Percentiles rank a stretch among this genome's conserved stretches.
phyloP scores from a whole-genome alignment of 2,888 invertebrate species.

The Tolmerus cingulatus region DNA sequence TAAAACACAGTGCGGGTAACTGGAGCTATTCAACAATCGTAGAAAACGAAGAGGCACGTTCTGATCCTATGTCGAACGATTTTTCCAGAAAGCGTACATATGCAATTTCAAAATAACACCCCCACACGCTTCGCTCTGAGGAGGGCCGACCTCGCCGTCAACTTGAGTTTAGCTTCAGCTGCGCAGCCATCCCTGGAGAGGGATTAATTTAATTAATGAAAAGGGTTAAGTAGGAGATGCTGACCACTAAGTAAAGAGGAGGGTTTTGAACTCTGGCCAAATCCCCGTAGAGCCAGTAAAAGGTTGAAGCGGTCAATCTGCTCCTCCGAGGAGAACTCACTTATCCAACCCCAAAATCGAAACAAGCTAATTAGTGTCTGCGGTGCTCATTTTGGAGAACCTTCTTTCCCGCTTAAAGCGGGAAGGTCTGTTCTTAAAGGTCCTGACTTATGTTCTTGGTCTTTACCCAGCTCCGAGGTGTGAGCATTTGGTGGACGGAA shows the following conservation, averaged over 20 bases:
- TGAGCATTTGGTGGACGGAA: not conserved
- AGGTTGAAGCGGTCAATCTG: not conserved
- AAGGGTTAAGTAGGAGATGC: constrained; percentile 13
- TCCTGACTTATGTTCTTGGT: not conserved
- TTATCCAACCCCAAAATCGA: not conserved
- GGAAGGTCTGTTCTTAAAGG: not conserved
- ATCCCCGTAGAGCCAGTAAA: not conserved
- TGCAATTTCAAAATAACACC: not conserved
- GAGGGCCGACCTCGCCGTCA: not conserved
- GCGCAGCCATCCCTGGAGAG: not conserved
- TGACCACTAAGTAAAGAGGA: constrained; percentile 33
- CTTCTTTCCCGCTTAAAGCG: not conserved
- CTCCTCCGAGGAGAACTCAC: not conserved
- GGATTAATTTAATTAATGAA: constrained; percentile 27
- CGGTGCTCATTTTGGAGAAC: not conserved
- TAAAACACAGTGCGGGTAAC: not conserved
- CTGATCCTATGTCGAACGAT: not conserved
- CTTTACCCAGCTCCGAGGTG: not conserved
- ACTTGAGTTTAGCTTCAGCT: not conserved
- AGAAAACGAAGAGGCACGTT: not conserved
- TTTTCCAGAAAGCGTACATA: not conserved
- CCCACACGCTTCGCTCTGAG: not conserved
- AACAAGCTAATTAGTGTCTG: not conserved
- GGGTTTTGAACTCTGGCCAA: not conserved
- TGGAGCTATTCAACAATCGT: not conserved